These are phyloP conservation scores for Apodemia hepburni DNA, from an alignment of 2,888 invertebrate genomes.

Conservation along the genomic window DNA sequence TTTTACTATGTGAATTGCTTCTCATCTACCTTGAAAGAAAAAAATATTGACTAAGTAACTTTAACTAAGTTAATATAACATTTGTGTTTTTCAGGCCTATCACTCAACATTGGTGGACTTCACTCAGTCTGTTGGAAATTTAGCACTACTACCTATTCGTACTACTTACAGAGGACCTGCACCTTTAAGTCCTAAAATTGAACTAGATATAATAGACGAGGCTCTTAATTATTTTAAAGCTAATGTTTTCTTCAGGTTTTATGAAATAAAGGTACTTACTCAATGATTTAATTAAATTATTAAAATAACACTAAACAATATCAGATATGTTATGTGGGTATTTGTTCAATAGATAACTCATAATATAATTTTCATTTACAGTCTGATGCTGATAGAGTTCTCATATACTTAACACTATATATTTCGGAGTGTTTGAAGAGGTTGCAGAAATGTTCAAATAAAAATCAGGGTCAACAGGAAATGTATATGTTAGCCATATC, in stretches of 20 bases:
- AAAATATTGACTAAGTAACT: no score
- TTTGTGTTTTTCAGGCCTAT: constrained; percentile 86
- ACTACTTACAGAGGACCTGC: constrained; percentile 97
- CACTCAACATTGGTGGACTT: constrained; percentile 93
- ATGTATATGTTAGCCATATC: constrained; percentile 97
- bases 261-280: constrained; percentile 95
- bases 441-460: constrained; percentile 94
- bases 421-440: constrained; percentile 98
- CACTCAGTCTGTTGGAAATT: constrained; percentile 90
- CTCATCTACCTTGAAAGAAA: no score
- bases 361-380: constrained; percentile 57
- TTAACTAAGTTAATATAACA: neutral
- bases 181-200: constrained; percentile 82
- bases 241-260: constrained; percentile 99
- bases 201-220: constrained; percentile 97
- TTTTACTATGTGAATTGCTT: no score
- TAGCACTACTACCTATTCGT: constrained; percentile 94
- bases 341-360: neutral
- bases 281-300: neutral
- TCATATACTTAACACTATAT: constrained; percentile 98
- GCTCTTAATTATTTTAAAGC: constrained; percentile 98
- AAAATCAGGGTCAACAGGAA: constrained; percentile 94
- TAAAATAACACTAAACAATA: no score
- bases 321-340: no score
- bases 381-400: constrained; percentile 97